Base-by-base conservation (phyloP, 1,140 invertebrate genomes). In the Bombus consobrinus region DNA sequence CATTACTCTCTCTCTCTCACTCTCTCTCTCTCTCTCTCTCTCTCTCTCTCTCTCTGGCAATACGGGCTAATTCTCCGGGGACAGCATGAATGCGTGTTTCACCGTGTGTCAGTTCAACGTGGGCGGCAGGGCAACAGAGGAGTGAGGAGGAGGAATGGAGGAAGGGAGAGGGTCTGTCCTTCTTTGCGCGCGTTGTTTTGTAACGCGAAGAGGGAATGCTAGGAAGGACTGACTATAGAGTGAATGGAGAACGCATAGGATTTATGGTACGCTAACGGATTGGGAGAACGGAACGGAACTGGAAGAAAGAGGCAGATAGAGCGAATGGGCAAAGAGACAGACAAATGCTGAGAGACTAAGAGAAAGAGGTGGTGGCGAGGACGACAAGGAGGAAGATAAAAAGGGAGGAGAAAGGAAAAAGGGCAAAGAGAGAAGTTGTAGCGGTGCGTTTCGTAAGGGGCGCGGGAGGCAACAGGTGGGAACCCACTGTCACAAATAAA, bases 391-490 rank as follows among this genome's bases (percentile, higher is more conserved):
- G 72, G 57, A 69, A n/a, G 39, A 69, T 39, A 78, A 57, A 83
- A 64, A 62, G 81, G 37, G 85, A 78, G 81, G 86, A 85, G 77
- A 81, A 74, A 84, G 88, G 88, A 87, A 79, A 85, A 85, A 86
- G 64, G 74, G 59, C 62, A 77, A 76, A 84, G 76, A 87, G 84
- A 87, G 86, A 88, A 89, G 75, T 81, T 85, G 84, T 84, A 87
- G 82, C 87, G 80, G 83, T 80, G 85, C 88, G 90, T 93, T 92
- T 92, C 86, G 88, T 88, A 93, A 90, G 88, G 91, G 91, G 91
- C 91, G 87, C 87, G 88, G 91, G 91, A 94, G 94, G 94, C 94
- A 94, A 94, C 94, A 94, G 94, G 94, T 94, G 94, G 94, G 89
- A 94, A 93, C 86, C 90, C 89, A 92, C 87, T 91, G 89, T 93